Evolutionary conservation across 2,113 vertebrate species (phyloP).

Genomic region (Thomomys bottae): DNA sequence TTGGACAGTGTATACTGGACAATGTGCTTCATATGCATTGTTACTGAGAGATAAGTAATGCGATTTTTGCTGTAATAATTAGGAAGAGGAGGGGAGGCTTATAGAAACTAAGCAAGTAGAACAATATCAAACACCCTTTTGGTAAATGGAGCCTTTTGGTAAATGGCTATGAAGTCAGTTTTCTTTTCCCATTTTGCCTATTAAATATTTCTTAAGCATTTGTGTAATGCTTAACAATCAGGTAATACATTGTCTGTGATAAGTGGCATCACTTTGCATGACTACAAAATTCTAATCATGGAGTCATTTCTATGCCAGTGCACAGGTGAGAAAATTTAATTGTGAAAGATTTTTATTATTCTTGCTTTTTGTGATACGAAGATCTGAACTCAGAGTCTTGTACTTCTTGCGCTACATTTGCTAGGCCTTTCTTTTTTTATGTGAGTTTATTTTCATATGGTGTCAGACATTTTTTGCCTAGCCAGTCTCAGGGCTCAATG

Average conservation of each 20-base stretch:
- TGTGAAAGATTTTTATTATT: background rate
- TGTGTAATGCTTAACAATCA: too few relatives aligned
- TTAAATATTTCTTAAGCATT: background rate
- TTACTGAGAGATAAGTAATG: background rate
- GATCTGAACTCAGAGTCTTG: too few relatives aligned
- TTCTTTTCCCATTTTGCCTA: background rate
- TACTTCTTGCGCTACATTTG: too few relatives aligned
- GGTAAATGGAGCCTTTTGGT: background rate
- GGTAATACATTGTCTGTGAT: background rate
- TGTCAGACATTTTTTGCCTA: too few relatives aligned
- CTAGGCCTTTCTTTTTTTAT: too few relatives aligned
- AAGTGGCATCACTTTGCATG: background rate
- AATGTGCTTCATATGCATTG: background rate
- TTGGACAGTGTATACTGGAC: background rate
- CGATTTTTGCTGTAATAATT: background rate
- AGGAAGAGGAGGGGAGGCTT: background rate
- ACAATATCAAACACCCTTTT: background rate
- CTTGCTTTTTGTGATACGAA: too few relatives aligned
- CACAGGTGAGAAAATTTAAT: background rate
- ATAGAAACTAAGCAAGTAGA: background rate
- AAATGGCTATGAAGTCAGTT: background rate
- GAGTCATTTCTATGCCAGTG: background rate
- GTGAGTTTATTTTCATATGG: too few relatives aligned
- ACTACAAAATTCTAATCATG: background rate
- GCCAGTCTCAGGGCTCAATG: too few relatives aligned